These are phyloP conservation scores for Burhinus bistriatus DNA, from an alignment of 2,113 vertebrate genomes.

Conservation along the genomic window DNA sequence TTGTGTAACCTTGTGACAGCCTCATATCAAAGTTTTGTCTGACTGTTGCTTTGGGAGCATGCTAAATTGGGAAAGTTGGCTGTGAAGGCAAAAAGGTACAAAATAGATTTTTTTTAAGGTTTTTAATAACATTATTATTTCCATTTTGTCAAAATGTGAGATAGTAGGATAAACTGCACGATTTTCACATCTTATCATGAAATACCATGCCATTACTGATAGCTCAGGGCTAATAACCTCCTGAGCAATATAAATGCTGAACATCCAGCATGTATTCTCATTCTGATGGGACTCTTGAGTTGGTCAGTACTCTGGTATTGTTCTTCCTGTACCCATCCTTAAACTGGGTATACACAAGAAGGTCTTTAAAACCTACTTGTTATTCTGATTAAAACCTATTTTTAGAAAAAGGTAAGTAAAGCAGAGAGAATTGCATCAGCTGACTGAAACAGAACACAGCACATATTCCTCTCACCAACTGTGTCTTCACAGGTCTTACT, in stretches of 20 bases:
- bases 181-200: not conserved
- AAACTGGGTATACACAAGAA: not conserved
- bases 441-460: not conserved
- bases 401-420: not conserved
- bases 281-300: not conserved
- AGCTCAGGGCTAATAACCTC: not conserved
- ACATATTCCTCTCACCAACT: not conserved
- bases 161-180: not conserved
- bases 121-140: not conserved
- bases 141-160: not conserved
- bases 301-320: not conserved
- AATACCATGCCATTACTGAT: not conserved
- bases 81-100: not conserved
- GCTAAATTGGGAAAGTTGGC: not conserved
- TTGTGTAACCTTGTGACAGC: not conserved
- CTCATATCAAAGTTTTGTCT: not conserved
- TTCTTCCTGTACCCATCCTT: not conserved
- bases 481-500: not conserved
- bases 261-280: not conserved
- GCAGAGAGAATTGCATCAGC: not conserved
- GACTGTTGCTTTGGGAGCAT: not conserved
- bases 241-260: not conserved
- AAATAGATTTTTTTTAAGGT: not conserved
- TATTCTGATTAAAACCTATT: not conserved
- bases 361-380: not conserved